Conservation (phyloP, 2,797 vertebrate species). For the Valencia hispanica region DNA sequence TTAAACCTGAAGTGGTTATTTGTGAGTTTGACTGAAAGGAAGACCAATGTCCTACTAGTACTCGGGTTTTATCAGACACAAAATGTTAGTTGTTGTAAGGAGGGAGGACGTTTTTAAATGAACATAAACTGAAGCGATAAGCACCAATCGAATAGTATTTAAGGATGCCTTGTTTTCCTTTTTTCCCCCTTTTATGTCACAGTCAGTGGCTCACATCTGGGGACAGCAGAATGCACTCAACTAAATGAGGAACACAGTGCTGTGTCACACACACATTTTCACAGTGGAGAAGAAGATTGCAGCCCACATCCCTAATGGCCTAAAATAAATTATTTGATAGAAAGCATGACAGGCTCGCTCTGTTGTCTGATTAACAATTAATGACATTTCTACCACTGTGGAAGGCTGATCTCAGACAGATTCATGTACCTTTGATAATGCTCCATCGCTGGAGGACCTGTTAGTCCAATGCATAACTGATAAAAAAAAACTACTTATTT, state of each 20-base stretch:
- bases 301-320: conserved; percentile 21
- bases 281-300: conserved; percentile 15
- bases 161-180: conserved; percentile 33
- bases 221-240: conserved; percentile 51
- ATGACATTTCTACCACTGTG: conserved; percentile 54
- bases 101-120: conserved; percentile 13
- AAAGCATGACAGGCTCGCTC: conserved; percentile 19
- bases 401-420: conserved; percentile 31
- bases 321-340: conserved; percentile 35
- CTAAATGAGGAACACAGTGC: conserved; percentile 12
- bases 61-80: conserved; percentile 24
- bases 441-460: conserved; percentile 55
- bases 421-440: conserved; percentile 57
- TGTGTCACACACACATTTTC: conserved; percentile 4
- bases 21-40: conserved; percentile 16
- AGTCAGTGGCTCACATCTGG: conserved; percentile 49
- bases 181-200: conserved; percentile 38
- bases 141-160: conserved; percentile 37
- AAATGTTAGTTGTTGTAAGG: conserved; percentile 1
- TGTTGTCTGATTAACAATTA: conserved; percentile 68
- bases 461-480: conserved; percentile 68
- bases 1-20: conserved; percentile 24
- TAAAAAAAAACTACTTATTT: conserved; percentile 15
- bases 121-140: conserved; percentile 35
- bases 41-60: conserved; percentile 1